These are phyloP conservation scores for Masnerella sp. DNA, from an alignment of 2,888 invertebrate species.

Conservation along the genomic window DNA sequence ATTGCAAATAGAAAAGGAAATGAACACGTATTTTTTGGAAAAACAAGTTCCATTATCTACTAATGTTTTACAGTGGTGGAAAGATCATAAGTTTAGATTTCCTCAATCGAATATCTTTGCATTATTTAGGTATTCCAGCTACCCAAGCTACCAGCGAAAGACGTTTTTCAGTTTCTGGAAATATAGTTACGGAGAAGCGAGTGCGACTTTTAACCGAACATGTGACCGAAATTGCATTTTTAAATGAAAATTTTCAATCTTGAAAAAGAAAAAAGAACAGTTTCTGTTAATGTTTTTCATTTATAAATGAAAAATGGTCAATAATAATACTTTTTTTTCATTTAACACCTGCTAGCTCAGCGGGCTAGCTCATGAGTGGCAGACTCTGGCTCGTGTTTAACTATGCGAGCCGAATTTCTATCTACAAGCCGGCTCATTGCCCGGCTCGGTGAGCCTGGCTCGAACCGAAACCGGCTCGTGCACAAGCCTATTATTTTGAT, in stretches of 20 bases:
- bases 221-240: constrained; percentile 6
- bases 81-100: neutral
- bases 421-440: neutral
- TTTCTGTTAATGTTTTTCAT: too few species aligned
- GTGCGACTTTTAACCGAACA: neutral
- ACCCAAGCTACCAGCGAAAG: constrained; percentile 24
- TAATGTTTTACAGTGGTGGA: neutral
- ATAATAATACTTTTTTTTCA: too few species aligned
- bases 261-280: too few species aligned
- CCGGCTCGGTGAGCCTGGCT: neutral
- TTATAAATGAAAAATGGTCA: too few species aligned
- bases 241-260: constrained; percentile 8
- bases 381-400: neutral
- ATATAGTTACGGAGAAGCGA: neutral
- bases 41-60: neutral
- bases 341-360: too few species aligned
- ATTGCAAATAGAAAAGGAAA: neutral
- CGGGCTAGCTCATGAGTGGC: neutral
- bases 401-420: neutral
- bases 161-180: constrained; percentile 11
- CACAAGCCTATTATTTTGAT: neutral
- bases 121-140: constrained; percentile 11
- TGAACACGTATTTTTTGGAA: neutral
- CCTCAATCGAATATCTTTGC: too few species aligned
- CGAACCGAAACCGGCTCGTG: neutral